Conservation (phyloP, 1,140 invertebrate species). For the Panagrolaimus sp. region DNA sequence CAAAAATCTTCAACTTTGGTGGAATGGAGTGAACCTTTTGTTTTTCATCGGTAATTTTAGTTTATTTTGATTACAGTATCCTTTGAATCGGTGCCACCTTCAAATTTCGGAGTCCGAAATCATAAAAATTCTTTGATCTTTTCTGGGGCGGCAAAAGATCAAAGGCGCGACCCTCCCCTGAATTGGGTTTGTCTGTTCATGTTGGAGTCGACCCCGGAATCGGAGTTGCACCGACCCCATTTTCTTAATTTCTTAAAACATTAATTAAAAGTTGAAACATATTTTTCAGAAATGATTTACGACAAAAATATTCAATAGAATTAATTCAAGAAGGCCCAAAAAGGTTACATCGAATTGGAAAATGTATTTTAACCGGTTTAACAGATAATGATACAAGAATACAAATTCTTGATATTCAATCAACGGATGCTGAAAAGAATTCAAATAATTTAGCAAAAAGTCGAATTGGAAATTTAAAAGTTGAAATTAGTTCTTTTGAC, state of each 20-base stretch:
- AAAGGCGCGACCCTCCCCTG: too few relatives aligned
- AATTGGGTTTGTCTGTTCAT: background rate
- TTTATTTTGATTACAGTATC: too few relatives aligned
- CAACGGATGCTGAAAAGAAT: background rate
- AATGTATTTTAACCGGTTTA: background rate
- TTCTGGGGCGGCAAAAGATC: too few relatives aligned
- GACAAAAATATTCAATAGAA: conserved; percentile 22
- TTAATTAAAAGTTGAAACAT: too few relatives aligned
- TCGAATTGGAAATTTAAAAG: conserved; percentile 15
- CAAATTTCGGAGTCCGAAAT: too few relatives aligned
- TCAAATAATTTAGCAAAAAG: conserved; percentile 12
- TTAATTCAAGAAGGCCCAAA: conserved; percentile 8
- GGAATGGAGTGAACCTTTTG: conserved; percentile 22
- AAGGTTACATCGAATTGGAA: background rate
- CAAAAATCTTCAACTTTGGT: background rate
- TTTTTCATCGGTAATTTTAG: conserved; percentile 24
- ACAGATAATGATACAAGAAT: background rate
- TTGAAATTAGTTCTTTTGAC: conserved; percentile 25
- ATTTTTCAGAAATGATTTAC: conserved; percentile 19
- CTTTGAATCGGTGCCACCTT: too few relatives aligned
- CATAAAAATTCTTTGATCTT: too few relatives aligned
- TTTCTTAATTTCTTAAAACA: too few relatives aligned
- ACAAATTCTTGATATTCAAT: conserved; percentile 6
- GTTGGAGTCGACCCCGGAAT: too few relatives aligned
- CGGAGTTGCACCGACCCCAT: too few relatives aligned